Evolutionary conservation across 2,113 vertebrate genomes (phyloP).

Genomic region (Oceanodroma tethys): DNA sequence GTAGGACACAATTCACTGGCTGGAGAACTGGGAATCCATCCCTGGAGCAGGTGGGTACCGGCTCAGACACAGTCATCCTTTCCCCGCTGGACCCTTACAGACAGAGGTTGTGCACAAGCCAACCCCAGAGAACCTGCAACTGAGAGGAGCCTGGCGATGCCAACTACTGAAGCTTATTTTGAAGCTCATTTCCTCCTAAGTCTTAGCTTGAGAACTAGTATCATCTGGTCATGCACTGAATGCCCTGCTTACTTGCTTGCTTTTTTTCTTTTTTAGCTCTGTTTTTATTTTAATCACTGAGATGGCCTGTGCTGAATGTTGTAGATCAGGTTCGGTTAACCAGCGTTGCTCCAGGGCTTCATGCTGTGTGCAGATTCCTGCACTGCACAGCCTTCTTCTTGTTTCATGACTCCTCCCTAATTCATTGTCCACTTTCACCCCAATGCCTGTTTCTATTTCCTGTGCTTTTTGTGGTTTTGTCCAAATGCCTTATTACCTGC

Average conservation of each 20-base stretch:
- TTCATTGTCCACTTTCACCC: not conserved
- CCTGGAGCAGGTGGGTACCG: not conserved
- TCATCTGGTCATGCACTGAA: not conserved
- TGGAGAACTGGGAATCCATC: not conserved
- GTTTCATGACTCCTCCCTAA: not conserved
- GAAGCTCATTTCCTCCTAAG: not conserved
- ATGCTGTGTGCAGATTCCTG: not conserved
- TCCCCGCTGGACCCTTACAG: not conserved
- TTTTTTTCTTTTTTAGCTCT: not conserved
- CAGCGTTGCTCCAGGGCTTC: not conserved
- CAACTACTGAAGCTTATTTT: not conserved
- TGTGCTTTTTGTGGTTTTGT: not conserved
- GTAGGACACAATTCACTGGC: not conserved
- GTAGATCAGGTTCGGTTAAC: constrained; percentile 29
- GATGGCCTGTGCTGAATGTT: constrained; percentile 4
- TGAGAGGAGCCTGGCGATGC: not conserved
- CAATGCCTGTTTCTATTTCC: not conserved
- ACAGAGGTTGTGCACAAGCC: not conserved
- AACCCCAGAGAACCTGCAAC: not conserved
- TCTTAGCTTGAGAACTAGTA: not conserved
- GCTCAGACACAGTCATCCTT: not conserved
- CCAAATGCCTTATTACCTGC: not conserved
- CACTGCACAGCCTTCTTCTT: not conserved
- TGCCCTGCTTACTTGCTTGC: not conserved
- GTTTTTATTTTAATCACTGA: not conserved